These are phyloP conservation scores for Hemicordylus capensis DNA, from an alignment of 2,113 vertebrate genomes.

Conservation along the genomic window DNA sequence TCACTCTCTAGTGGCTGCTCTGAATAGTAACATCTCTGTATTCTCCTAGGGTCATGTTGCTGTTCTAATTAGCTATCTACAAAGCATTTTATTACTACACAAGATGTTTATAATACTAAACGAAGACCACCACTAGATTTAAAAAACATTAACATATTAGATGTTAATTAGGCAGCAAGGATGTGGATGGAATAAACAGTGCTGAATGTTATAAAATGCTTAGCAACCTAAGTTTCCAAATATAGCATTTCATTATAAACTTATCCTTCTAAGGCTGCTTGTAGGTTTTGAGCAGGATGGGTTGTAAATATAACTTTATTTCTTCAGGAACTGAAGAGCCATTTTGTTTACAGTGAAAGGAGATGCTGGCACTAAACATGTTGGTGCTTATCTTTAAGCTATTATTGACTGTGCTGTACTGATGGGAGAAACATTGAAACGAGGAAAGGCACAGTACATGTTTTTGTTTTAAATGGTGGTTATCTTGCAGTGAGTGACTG, in stretches of 20 bases:
- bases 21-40: slow-evolving; percentile 31
- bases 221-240: slow-evolving; percentile 85
- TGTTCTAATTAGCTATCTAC: slow-evolving; percentile 57
- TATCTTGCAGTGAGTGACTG: slow-evolving; percentile 61
- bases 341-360: slow-evolving; percentile 84
- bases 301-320: slow-evolving; percentile 87
- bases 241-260: slow-evolving; percentile 86
- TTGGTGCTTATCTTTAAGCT: slow-evolving; percentile 72
- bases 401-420: slow-evolving; percentile 66
- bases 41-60: slow-evolving; percentile 33
- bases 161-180: slow-evolving; percentile 80
- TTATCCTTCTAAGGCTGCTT: slow-evolving; percentile 88
- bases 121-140: slow-evolving; percentile 66
- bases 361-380: slow-evolving; percentile 74
- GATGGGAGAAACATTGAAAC: slow-evolving; percentile 66
- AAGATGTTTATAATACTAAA: slow-evolving; percentile 58
- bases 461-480: slow-evolving; percentile 65
- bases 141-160: slow-evolving; percentile 70
- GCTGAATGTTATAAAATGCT: slow-evolving; percentile 83
- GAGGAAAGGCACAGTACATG: not conserved
- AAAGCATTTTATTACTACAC: slow-evolving; percentile 64
- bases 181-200: slow-evolving; percentile 82
- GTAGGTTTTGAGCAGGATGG: slow-evolving; percentile 80
- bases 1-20: not conserved
- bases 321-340: slow-evolving; percentile 82